A percentile compares a stretch with the other conserved stretches of the same genome.
These are phyloP conservation scores for Anthoptus insignis DNA, from an alignment of 2,888 invertebrate genomes.

Conservation along the genomic window DNA sequence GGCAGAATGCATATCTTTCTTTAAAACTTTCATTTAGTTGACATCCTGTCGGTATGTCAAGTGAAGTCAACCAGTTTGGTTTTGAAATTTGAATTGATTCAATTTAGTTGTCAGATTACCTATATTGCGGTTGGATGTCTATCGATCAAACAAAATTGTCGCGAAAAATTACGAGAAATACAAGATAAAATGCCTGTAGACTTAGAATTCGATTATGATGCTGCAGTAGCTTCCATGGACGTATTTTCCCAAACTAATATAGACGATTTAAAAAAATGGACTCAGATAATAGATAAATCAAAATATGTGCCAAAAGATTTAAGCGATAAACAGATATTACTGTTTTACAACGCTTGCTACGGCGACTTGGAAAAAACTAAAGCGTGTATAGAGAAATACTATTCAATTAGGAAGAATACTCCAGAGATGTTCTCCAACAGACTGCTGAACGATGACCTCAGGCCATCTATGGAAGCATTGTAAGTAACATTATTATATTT, in stretches of 20 bases:
- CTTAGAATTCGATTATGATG: slow-evolving; percentile 76
- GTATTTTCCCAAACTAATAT: slow-evolving; percentile 82
- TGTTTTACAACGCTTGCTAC: slow-evolving; percentile 90
- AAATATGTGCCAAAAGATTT: slow-evolving; percentile 83
- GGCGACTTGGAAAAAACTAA: slow-evolving; percentile 87
- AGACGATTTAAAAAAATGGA: slow-evolving; percentile 76
- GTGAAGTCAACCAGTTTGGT: too few relatives aligned
- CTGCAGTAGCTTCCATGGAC: slow-evolving; percentile 75
- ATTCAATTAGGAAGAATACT: slow-evolving; percentile 83
- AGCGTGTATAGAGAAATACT: slow-evolving; percentile 89
- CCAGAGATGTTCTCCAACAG: slow-evolving; percentile 89
- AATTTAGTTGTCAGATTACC: slow-evolving; percentile 73
- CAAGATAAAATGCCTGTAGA: slow-evolving; percentile 71
- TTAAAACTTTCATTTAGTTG: too few relatives aligned
- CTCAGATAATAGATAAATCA: slow-evolving; percentile 76
- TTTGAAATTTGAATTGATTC: too few relatives aligned
- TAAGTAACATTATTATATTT: slow-evolving; percentile 81
- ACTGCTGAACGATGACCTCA: slow-evolving; percentile 81
- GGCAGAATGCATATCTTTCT: too few relatives aligned
- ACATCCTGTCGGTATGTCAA: neutral
- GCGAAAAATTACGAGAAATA: slow-evolving; percentile 61
- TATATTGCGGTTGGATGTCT: slow-evolving; percentile 54
- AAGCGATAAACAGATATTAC: slow-evolving; percentile 87
- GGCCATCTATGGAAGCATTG: slow-evolving; percentile 78
- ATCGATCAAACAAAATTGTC: slow-evolving; percentile 53